Base-by-base conservation (phyloP, 2,888 invertebrate species). In the Seladonia tumulorum region DNA sequence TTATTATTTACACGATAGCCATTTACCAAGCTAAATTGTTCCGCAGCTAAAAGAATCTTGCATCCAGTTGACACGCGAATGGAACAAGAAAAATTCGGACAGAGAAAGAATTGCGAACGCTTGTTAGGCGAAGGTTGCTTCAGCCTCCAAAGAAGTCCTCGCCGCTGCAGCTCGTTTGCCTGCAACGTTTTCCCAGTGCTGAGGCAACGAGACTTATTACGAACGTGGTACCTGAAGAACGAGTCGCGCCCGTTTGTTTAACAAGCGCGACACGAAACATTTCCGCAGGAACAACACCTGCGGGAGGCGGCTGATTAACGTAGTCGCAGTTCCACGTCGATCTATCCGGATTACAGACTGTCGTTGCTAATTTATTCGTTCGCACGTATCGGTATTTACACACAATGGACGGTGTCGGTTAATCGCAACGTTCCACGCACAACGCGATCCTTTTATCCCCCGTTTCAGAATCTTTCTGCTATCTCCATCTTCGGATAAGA, bases 371-470 rank as follows among this genome's bases (percentile, higher is more conserved):
- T 73, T 73, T 29, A 53, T 72, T 72, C 57, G 53, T 45, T 25
- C n/a, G n/a, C 45, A 5, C 60, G 29, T 63, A 79, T 80, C 57
- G 39, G 73, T 76, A 83, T 83, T 83, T 83, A 47, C 82, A 83
- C 74, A 83, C 82, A 83, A 83, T 82, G 14, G 76, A 14, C 72
- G 76, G 42, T 16, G 29, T 77, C 57, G 35, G 39, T 82, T 83
- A 82, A 83, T 76, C 76, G 76, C 66, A 2, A 29, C 4, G 73
- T 73, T 68, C 76, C 76, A 76, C 83, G 66, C 72, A 57, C 76
- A 76, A 83, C 66, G 29, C 45, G 72, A 57, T 72, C 47, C n/a
- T 70, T 82, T 81, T 81, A 73, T 74, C 73, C 74, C 25, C 47
- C 16, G 35, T 35, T 25, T 57, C 22, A 16, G 35, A n/a, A n/a